Base-by-base conservation (phyloP, 2,113 vertebrate species). In the Monarcha castaneiventris region DNA sequence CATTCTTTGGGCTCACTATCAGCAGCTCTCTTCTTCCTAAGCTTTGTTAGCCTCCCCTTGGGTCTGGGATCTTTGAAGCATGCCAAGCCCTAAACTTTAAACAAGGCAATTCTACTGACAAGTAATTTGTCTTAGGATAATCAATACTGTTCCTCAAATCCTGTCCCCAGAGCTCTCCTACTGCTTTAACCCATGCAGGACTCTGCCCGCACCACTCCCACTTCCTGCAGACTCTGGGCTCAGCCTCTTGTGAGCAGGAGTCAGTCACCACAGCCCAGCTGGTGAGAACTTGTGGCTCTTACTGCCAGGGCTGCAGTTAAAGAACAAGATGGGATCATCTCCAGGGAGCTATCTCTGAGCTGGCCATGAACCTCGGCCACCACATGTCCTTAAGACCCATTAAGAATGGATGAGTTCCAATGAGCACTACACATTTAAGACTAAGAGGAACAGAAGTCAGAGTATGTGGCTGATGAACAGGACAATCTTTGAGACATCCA, bases 311-410 rank as follows among this genome's bases (percentile, higher is more conserved):
- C 48, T 72, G 48, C 27, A 43, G 11, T 37, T 37, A 61, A 67
- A 86, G 32, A 85, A 29, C 7, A 54, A 26, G 48, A 11, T 56
- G 61, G 21, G 21, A 63, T 67, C 48, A 41, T 2, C 2, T 11
- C 21, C 14, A 27, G 23, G 19, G 46, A 43, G 19, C 16, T n/a
- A 1, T 26, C 75, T 46, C 74, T 37, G 37, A 78, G 30, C 29
- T 29, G 46, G 19, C 43, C 46, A 32, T 16, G 68, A 58, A 49
- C 29, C 19, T 74, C 0, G 0, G 29, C 22, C 7, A 0, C 16
- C 16, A 30, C 11, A 30, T 0, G 0, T 82, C 26, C 54, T 72
- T 61, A n/a, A 14, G 49, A 17, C 6, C 17, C 7, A 1, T 27
- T 37, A 37, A 41, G 29, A 37, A 4, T 8, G 9, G 44, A 30